phyloP scores from a whole-genome alignment of 2,888 invertebrate species.

The Nasonia oneida region DNA sequence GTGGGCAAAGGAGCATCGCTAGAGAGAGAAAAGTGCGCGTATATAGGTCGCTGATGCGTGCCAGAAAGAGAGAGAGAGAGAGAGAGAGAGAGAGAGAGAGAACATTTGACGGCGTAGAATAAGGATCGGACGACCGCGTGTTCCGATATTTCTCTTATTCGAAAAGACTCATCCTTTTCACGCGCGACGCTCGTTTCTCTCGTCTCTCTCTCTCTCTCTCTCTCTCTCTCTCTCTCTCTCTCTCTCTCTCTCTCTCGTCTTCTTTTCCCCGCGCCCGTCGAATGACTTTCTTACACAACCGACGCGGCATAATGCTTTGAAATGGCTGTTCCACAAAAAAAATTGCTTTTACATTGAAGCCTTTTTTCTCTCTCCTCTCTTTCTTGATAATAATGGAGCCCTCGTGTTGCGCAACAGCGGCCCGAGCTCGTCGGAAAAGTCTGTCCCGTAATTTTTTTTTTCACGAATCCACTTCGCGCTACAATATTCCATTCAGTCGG shows the following conservation, averaged over 20 bases:
- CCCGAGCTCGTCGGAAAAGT: not conserved
- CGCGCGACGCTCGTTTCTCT: conserved; percentile 14
- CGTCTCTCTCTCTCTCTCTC: not conserved
- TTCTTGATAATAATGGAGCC: not conserved
- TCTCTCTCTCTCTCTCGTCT: not conserved
- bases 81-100: conserved; percentile 37
- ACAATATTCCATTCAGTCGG: no score
- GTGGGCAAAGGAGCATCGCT: not conserved
- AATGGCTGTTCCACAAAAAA: not conserved
- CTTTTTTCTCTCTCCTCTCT: not conserved
- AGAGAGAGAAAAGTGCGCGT: not conserved
- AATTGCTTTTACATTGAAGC: not conserved
- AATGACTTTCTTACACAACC: conserved; percentile 34
- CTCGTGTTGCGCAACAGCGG: not conserved
- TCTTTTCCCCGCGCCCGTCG: no score
- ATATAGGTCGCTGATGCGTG: not conserved
- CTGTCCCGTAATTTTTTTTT: not conserved
- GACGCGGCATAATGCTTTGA: not conserved
- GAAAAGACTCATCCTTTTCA: not conserved
- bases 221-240: not conserved
- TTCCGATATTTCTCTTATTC: not conserved
- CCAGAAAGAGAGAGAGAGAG: conserved; percentile 8
- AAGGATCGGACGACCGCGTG: conserved; percentile 29
- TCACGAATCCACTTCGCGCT: no score
- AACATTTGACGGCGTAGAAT: conserved; percentile 45